phyloP scores from a whole-genome alignment of 1,140 invertebrate species.

The Solenopsis fugax region DNA sequence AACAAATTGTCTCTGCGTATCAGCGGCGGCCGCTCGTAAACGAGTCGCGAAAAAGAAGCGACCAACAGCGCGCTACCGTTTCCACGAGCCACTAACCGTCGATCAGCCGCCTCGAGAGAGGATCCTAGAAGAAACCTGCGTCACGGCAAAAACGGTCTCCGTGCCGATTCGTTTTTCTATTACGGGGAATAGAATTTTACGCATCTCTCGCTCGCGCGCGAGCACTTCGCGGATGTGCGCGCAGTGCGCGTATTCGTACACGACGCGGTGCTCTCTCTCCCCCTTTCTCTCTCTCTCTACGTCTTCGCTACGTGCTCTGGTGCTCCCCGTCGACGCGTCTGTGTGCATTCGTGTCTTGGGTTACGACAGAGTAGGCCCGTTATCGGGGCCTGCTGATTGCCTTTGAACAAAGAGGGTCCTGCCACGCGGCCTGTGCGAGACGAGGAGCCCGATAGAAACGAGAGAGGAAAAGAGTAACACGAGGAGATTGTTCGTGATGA shows the following conservation, averaged over 20 bases:
- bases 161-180: constrained; percentile 74
- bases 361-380: constrained; percentile 86
- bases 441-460: constrained; percentile 76
- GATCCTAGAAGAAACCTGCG: neutral
- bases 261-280: too few species aligned
- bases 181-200: constrained; percentile 74
- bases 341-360: constrained; percentile 81
- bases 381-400: constrained; percentile 86
- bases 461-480: constrained; percentile 80
- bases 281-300: neutral
- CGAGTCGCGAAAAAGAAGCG: constrained; percentile 58
- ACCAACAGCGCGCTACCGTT: constrained; percentile 49
- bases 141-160: constrained; percentile 32
- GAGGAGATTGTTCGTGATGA: constrained; percentile 86
- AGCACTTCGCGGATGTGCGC: constrained; percentile 12
- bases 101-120: constrained; percentile 7
- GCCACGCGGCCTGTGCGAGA: constrained; percentile 66
- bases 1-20: constrained; percentile 63
- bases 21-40: constrained; percentile 35
- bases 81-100: constrained; percentile 48
- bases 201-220: constrained; percentile 66
- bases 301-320: constrained; percentile 68
- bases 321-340: constrained; percentile 71
- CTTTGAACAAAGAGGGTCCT: constrained; percentile 83
- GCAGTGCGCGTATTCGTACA: neutral